Evolutionary conservation across 1,140 invertebrate genomes (phyloP).

Genomic region (Macrobrachium rosenbergii): DNA sequence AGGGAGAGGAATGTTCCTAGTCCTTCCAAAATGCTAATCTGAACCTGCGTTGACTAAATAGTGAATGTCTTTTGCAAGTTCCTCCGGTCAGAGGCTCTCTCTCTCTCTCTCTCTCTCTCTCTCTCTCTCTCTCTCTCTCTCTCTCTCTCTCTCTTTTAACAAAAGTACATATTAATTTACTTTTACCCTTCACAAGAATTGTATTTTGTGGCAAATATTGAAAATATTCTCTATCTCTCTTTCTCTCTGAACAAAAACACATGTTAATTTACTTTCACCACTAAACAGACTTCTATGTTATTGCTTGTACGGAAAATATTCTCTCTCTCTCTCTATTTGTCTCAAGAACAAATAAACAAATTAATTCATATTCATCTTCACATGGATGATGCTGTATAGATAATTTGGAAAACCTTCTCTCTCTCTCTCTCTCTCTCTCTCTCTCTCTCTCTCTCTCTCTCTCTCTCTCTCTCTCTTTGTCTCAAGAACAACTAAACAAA

Average conservation of each 20-base stretch:
- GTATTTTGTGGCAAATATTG: no score
- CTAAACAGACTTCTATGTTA: constrained; percentile 13
- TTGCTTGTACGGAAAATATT: neutral
- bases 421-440: constrained; percentile 25
- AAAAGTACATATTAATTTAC: neutral
- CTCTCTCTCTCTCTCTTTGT: constrained; percentile 28
- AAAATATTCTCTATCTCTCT: neutral
- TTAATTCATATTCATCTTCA: no score
- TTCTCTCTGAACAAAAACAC: no score
- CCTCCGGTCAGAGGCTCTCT: neutral
- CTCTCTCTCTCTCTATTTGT: constrained; percentile 19
- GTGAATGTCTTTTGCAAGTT: neutral
- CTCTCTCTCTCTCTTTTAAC: neutral
- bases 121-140: constrained; percentile 35
- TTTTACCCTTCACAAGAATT: neutral
- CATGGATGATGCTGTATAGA: no score
- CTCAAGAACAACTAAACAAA: no score
- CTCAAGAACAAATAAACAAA: no score
- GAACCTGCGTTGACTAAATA: neutral
- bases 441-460: neutral
- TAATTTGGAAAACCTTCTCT: neutral
- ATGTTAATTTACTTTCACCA: no score
- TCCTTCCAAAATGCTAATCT: no score
- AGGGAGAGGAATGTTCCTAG: no score
- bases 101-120: constrained; percentile 34